Evolutionary conservation across 2,888 invertebrate species (phyloP).

Genomic region (Mechanitis mazaeus): DNA sequence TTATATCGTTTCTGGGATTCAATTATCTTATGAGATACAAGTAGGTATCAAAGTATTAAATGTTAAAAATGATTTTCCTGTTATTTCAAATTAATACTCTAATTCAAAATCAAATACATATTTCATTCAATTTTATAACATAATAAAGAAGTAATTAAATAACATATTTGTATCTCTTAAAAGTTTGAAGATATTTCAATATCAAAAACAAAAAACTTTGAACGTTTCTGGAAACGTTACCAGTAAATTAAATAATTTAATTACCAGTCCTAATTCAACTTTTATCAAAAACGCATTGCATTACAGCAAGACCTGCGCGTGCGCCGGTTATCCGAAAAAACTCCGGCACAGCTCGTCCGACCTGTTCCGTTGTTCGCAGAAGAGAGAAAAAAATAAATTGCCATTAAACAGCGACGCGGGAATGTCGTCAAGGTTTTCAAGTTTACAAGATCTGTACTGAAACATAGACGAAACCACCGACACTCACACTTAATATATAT

Average conservation of each 20-base stretch:
- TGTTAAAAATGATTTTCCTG: no score
- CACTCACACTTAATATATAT: no score
- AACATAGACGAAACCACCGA: conserved; percentile 13
- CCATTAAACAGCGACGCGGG: conserved; percentile 50
- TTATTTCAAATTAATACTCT: no score
- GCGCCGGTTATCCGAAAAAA: conserved; percentile 60
- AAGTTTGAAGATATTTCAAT: neutral
- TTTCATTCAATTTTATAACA: no score
- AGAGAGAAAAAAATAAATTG: conserved; percentile 60
- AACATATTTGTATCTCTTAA: no score
- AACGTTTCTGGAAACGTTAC: neutral
- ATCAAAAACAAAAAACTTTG: neutral
- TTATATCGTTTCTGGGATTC: no score
- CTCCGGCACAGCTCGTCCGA: conserved; percentile 54
- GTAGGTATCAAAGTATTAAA: no score
- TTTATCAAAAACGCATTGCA: conserved; percentile 5
- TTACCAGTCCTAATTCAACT: neutral
- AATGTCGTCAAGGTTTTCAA: conserved; percentile 71
- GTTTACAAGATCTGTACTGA: conserved; percentile 39
- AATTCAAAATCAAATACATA: no score
- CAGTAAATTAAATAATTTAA: neutral
- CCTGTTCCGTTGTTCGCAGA: conserved; percentile 70
- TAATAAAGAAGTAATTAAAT: no score
- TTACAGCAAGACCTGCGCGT: conserved; percentile 29
- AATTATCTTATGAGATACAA: no score